Evolutionary conservation across 1,140 invertebrate species (phyloP).

Genomic region (Bombus sibiricus): DNA sequence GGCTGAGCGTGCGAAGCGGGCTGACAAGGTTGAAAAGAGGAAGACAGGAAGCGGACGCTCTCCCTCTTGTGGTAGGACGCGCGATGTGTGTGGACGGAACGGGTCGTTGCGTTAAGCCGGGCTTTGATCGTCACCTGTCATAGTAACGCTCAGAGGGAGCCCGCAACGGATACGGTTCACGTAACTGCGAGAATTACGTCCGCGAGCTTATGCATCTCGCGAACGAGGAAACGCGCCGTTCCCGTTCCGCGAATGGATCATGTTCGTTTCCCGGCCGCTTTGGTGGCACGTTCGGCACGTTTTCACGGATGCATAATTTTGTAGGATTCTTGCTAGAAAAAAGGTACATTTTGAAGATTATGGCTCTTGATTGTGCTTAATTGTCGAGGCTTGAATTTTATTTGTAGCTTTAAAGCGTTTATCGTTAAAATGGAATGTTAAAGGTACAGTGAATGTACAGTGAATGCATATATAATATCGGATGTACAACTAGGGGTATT

Average conservation of each 20-base stretch:
- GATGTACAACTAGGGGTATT: too few species aligned
- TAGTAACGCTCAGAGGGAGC: constrained; percentile 61
- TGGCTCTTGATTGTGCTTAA: too few species aligned
- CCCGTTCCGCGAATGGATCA: constrained; percentile 15
- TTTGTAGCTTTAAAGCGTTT: too few species aligned
- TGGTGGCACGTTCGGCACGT: too few species aligned
- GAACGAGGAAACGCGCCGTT: neutral
- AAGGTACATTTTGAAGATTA: too few species aligned
- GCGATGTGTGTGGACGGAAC: constrained; percentile 77
- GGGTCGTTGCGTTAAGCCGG: constrained; percentile 77
- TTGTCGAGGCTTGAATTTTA: too few species aligned
- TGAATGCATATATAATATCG: too few species aligned
- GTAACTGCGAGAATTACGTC: constrained; percentile 62
- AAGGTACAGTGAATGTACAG: too few species aligned
- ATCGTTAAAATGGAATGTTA: too few species aligned
- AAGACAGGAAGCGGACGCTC: constrained; percentile 40
- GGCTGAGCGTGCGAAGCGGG: constrained; percentile 7
- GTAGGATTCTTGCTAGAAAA: too few species aligned
- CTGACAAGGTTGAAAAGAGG: constrained; percentile 16
- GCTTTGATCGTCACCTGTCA: constrained; percentile 79
- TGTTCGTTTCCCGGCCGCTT: neutral
- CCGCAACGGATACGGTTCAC: constrained; percentile 47
- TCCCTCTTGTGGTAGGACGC: constrained; percentile 64
- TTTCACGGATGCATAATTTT: too few species aligned
- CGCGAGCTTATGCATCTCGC: constrained; percentile 52